These are phyloP conservation scores for Eclectus roratus DNA, from an alignment of 2,113 vertebrate genomes.

Conservation along the genomic window DNA sequence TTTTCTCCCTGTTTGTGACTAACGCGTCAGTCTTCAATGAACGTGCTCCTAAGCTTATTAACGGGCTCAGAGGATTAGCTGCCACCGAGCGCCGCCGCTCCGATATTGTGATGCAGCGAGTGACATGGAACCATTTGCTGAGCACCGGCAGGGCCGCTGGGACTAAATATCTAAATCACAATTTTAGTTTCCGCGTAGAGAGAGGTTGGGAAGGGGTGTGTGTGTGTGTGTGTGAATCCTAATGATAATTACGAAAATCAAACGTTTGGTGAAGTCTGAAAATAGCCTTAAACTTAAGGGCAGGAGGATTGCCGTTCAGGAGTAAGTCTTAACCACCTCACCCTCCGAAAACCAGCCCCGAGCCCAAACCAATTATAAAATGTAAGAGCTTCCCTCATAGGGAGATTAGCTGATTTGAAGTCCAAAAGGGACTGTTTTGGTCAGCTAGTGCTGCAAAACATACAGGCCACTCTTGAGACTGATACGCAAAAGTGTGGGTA, in stretches of 20 bases:
- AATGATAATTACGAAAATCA: constrained; percentile 69
- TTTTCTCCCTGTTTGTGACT: constrained; percentile 88
- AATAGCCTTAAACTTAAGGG: constrained; percentile 39
- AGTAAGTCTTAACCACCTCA: background rate
- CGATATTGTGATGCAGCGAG: constrained; percentile 84
- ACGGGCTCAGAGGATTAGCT: constrained; percentile 88
- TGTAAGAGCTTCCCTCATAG: background rate
- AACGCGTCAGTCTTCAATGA: constrained; percentile 85
- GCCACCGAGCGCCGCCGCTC: constrained; percentile 80
- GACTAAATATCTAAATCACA: constrained; percentile 80
- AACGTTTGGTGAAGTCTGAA: constrained; percentile 61
- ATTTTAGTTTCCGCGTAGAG: constrained; percentile 72
- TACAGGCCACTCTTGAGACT: background rate
- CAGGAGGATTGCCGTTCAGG: background rate
- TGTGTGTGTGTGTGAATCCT: no score
- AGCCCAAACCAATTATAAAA: background rate
- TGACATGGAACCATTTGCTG: constrained; percentile 83
- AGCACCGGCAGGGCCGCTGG: constrained; percentile 73
- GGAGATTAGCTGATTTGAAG: background rate
- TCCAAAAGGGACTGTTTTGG: background rate
- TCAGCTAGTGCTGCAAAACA: background rate
- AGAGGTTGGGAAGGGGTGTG: background rate
- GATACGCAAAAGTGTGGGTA: background rate
- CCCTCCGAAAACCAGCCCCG: background rate
- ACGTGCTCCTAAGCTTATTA: constrained; percentile 89